Base-by-base conservation (phyloP, 2,113 vertebrate species). In the Choloepus hoffmanni region DNA sequence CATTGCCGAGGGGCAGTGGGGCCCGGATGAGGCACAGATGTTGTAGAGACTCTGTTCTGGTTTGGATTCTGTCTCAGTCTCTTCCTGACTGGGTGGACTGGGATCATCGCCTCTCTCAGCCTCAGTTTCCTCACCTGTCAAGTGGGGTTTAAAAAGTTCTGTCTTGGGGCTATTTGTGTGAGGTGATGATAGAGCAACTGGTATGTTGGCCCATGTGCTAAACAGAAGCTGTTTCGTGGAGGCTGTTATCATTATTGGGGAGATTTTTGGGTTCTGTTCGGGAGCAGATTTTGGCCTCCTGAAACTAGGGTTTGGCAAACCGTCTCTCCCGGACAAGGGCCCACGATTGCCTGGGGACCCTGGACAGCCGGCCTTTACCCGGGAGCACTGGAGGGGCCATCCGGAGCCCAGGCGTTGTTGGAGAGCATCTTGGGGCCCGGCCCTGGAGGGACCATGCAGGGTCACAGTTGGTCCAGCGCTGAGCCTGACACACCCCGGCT, bases 311-410 rank as follows among this genome's bases (percentile, higher is more conserved):
- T 28, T 88, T 72, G 15, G 53, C 30, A 43, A 74, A 24, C 45
- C 16, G 0, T 43, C 10, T 79, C 33, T 60, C 43, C 19, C 12
- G 90, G 62, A 67, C 3, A 2, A 53, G 63, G 23, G 63, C 79
- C 33, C 15, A 5, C 0, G 0, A 6, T 36, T 70, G 14, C 2
- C 2, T 0, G 15, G 40, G n/a, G 43, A 48, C 83, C 62, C 48
- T 0, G 3, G 65, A 62, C 79, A 30, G 10, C 40, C 48, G 62
- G 2, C 14, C 1, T 63, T 28, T 23, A 68, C 33, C 58, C 4
- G 0, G 72, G 48, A 74, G n/a, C 6, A 0, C 78, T 4, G 23
- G 36, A 18, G 72, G 15, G 28, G 1, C 10, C 3, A 0, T 0
- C 23, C 21, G 6, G 73, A 30, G 45, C 1, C 21, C 1, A 8